phyloP scores from a whole-genome alignment of 2,888 invertebrate species.

The Meliscaeva auricollis region DNA sequence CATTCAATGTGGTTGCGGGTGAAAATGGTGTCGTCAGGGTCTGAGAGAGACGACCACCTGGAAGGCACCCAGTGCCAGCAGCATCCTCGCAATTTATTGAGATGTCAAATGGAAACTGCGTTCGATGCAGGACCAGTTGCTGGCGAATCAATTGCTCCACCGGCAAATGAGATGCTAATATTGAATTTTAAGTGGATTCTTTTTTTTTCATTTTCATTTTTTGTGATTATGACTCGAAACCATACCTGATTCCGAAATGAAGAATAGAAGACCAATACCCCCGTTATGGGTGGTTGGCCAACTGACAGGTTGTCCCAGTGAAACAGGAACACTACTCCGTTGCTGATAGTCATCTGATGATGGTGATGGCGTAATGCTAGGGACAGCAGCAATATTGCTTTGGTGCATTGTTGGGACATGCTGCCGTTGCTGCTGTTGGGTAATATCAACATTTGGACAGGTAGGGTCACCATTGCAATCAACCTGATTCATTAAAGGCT shows the following conservation, averaged over 20 bases:
- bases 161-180: slow-evolving; percentile 71
- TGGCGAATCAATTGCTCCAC: slow-evolving; percentile 67
- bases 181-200: slow-evolving; percentile 57
- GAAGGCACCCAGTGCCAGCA: not conserved
- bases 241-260: slow-evolving; percentile 62
- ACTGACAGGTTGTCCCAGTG: slow-evolving; percentile 29
- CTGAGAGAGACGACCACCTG: not conserved
- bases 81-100: slow-evolving; percentile 52
- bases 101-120: slow-evolving; percentile 63
- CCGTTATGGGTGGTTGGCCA: slow-evolving; percentile 44
- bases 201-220: slow-evolving; percentile 30
- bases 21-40: too few relatives aligned
- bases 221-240: slow-evolving; percentile 30
- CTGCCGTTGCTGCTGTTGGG: slow-evolving; percentile 24
- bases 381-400: slow-evolving; percentile 34
- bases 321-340: not conserved
- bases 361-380: not conserved
- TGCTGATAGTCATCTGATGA: not conserved
- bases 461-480: slow-evolving; percentile 43
- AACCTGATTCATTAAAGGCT: slow-evolving; percentile 43
- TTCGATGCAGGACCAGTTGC: slow-evolving; percentile 56
- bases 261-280: slow-evolving; percentile 55
- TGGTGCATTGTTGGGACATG: slow-evolving; percentile 18
- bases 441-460: slow-evolving; percentile 17
- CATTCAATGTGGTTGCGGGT: slow-evolving; percentile 30